phyloP scores from a whole-genome alignment of 2,888 invertebrate genomes.

The Hirtodrosophila duncani region DNA sequence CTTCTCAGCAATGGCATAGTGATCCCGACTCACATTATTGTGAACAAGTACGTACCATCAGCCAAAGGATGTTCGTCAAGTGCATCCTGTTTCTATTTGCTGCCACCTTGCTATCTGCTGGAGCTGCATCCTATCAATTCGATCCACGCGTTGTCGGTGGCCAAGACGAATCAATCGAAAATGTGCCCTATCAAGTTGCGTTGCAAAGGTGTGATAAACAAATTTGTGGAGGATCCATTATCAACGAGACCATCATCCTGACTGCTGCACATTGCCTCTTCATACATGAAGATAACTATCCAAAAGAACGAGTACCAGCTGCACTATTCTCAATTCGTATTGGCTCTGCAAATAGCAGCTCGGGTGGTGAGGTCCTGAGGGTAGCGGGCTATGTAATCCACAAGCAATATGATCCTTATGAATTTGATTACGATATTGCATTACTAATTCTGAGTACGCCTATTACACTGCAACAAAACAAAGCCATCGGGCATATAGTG shows the following conservation, averaged over 20 bases:
- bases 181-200: conserved; percentile 5
- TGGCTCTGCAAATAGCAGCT: neutral
- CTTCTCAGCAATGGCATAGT: too few relatives aligned
- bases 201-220: neutral
- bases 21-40: too few relatives aligned
- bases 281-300: too few relatives aligned
- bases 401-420: neutral
- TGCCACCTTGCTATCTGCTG: too few relatives aligned
- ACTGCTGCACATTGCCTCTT: conserved; percentile 1
- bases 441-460: neutral
- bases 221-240: neutral
- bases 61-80: too few relatives aligned
- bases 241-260: neutral
- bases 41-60: too few relatives aligned
- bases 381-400: neutral
- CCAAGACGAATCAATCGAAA: too few relatives aligned
- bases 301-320: too few relatives aligned
- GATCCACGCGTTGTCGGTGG: too few relatives aligned
- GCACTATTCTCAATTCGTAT: neutral
- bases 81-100: too few relatives aligned
- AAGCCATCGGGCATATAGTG: neutral
- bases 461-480: neutral
- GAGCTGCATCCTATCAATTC: too few relatives aligned
- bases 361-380: neutral
- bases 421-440: conserved; percentile 5